Evolutionary conservation across 2,888 invertebrate genomes (phyloP).

Genomic region (Ferrisia virgata): DNA sequence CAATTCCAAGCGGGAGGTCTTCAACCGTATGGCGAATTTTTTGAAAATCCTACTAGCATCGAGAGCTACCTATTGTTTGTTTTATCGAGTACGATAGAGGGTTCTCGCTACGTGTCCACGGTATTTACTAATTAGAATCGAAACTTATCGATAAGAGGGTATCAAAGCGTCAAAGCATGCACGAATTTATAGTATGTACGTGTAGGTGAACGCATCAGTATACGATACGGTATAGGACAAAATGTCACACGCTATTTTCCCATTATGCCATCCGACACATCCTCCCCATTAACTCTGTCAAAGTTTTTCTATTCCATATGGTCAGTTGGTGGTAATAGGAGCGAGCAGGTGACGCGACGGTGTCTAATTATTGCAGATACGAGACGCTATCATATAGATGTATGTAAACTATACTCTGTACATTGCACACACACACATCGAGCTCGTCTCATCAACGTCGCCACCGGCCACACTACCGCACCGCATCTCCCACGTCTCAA

Average conservation of each 20-base stretch:
- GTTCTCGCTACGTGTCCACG: background rate
- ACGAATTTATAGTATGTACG: background rate
- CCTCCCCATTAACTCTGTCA: slow-evolving; percentile 34
- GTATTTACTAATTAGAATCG: slow-evolving; percentile 34
- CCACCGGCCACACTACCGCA: too few species aligned
- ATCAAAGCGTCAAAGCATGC: slow-evolving; percentile 6
- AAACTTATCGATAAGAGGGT: slow-evolving; percentile 35
- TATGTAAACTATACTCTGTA: too few species aligned
- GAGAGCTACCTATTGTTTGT: background rate
- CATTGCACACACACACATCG: too few species aligned
- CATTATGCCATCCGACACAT: slow-evolving; percentile 33
- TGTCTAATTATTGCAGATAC: slow-evolving; percentile 34
- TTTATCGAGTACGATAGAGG: background rate
- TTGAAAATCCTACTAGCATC: background rate
- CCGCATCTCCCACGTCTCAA: background rate
- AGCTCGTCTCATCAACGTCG: background rate
- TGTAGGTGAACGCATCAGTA: background rate
- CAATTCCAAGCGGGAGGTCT: background rate
- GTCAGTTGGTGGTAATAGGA: slow-evolving; percentile 5
- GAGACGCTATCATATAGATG: background rate
- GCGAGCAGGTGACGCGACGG: slow-evolving; percentile 31
- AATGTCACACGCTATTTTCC: slow-evolving; percentile 37
- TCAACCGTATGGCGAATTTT: background rate
- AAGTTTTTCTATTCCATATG: slow-evolving; percentile 9
- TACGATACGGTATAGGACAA: background rate